phyloP scores from a whole-genome alignment of 1,140 invertebrate genomes.

The Drosophila sturtevanti region DNA sequence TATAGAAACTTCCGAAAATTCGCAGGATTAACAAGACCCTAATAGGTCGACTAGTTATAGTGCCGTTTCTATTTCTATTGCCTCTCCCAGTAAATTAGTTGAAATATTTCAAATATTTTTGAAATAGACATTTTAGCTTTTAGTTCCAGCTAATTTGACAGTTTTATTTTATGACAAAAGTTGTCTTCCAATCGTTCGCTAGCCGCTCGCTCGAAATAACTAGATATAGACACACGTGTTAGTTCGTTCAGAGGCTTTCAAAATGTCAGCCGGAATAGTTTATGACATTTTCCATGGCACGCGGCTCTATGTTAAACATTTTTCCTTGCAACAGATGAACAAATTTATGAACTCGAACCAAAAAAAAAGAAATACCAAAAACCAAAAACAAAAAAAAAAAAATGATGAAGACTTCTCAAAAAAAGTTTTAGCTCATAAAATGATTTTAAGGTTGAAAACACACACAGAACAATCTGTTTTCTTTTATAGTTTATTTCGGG shows the following conservation, averaged over 20 bases:
- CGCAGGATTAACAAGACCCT: not conserved
- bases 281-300: conserved; percentile 76
- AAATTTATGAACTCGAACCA: conserved; percentile 37
- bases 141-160: conserved; percentile 73
- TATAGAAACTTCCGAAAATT: not conserved
- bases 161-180: conserved; percentile 63
- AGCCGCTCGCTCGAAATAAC: conserved; percentile 31
- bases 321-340: conserved; percentile 37
- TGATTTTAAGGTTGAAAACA: conserved; percentile 7
- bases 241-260: conserved; percentile 55
- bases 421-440: conserved; percentile 10
- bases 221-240: conserved; percentile 55
- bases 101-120: conserved; percentile 38
- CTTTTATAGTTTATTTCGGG: conserved; percentile 65
- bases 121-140: conserved; percentile 52
- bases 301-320: conserved; percentile 31
- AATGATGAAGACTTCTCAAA: not conserved
- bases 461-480: conserved; percentile 31
- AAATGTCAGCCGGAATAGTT: conserved; percentile 68
- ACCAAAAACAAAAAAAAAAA: too few species aligned
- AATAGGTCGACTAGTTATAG: not conserved
- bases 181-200: not conserved
- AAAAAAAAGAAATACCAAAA: not conserved
- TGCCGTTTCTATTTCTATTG: not conserved
- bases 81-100: conserved; percentile 54